Base-by-base conservation (phyloP, 2,113 vertebrate genomes). In the Falco punctatus region DNA sequence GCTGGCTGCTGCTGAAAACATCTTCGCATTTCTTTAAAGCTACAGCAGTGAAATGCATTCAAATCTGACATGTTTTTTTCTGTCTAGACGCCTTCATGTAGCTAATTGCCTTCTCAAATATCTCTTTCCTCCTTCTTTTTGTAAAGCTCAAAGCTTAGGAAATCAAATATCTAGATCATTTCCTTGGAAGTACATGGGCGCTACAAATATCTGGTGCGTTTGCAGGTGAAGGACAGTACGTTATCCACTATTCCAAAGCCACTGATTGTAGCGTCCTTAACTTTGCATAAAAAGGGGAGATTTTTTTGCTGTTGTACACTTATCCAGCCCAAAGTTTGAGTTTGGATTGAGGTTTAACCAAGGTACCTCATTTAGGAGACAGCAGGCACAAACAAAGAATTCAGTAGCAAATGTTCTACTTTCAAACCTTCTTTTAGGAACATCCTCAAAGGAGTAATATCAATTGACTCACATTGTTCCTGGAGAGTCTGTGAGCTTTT, bases 381-480 rank as follows among this genome's bases (percentile, higher is more conserved):
- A n/a, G 46, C 28, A 51, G 24, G 24, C 15, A 49, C 11, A 33
- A 21, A 40, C 33, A 81, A 49, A 49, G 49, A 70, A 58, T 83
- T 62, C 11, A 61, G 35, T 52, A 62, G 35, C 35, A 61, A 62
- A n/a, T 6, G 15, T 40, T 38, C 33, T 20, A 19, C 33, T 46
- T 69, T 48, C 10, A 3, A 32, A 81, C 7, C 12, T 46, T 30
- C 12, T 58, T 81, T 51, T 52, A 52, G 35, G 46, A 42, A 64
- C 18, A 64, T 51, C 35, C 94, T 81, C 54, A 42, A 67, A 67
- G 86, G 75, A 77, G 92, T 90, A 91, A 78, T 87, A 81, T 90
- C 96, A 94, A 65, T 86, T 95, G 94, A 94, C 74, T 91, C 79
- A 92, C 86, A 86, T 73, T 92, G 82, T 93, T 96, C 77, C 86